Evolutionary conservation across 2,888 invertebrate species (phyloP), one percentile per base, ranked within the genome.

Genomic region (Schizaphis graminum): DNA sequence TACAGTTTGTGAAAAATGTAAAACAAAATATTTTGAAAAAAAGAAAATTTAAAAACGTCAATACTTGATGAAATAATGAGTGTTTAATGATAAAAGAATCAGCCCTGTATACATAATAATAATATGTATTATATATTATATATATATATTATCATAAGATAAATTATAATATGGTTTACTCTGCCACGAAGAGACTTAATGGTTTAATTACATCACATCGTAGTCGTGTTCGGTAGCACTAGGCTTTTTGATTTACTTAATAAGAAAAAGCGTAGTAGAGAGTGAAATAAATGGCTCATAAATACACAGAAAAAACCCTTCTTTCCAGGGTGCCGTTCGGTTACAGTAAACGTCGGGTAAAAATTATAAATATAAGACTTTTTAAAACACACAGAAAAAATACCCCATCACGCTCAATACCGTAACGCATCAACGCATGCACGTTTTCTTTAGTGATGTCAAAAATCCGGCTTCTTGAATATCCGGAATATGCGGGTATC

Each of bases 281-380:
- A 24, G 53, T 91, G 24, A 86, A 93, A 93, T 49, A 61, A 93
- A 93, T 90, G 90, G 85, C 47, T 90, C 90, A 41, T 86, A 21
- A 93, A 93, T 57, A 26, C 85, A 28, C 24, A 44, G 61, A 13
- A 49, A 35, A 35, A 28, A n/a, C 3, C 53, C 41, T 35, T 90
- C 61, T 90, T 90, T 93, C 85, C 90, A 85, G 90, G 93, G 90
- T 93, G 49, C 89, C 85, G 61, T 93, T 93, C 57, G 87, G 49
- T 88, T 87, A n/a, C 57, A 26, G 93, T 24, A 93, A 89, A 84
- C 26, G 53, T 84, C 13, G 84, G 84, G 93, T n/a, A 56, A 90
- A 90, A 61, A 16, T 90, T 90, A 86, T 93, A 93, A 90, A 90
- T 93, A 61, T 26, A 35, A 53, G 57, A 93, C 28, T 35, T 90